Conservation (phyloP, 2,113 vertebrate species). For the Macroglossus sobrinus region DNA sequence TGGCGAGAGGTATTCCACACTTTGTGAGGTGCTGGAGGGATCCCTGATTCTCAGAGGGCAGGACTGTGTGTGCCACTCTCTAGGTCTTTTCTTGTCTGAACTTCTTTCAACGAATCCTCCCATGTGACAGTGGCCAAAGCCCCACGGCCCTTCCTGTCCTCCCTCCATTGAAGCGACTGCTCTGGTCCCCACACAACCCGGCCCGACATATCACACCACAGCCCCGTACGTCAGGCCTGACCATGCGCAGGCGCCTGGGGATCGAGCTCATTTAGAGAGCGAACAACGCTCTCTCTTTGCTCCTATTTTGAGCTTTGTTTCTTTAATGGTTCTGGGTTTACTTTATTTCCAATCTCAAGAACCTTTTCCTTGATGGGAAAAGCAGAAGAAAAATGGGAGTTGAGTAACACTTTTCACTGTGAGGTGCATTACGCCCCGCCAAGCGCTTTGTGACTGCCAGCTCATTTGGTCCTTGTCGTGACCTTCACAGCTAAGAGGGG, state of each 20-base stretch:
- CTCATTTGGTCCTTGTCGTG: not conserved
- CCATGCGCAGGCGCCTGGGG: not conserved
- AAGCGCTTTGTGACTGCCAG: not conserved
- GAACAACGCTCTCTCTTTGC: not conserved
- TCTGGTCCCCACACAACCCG: not conserved
- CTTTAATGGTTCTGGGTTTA: constrained; percentile 15
- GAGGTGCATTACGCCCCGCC: not conserved
- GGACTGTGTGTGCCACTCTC: not conserved
- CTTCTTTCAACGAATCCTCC: not conserved
- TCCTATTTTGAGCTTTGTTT: constrained; percentile 50
- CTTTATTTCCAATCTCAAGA: not conserved
- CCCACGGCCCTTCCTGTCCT: not conserved
- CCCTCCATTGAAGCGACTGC: not conserved
- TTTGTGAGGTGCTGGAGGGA: not conserved
- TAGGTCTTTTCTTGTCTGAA: not conserved
- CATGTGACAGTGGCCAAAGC: not conserved
- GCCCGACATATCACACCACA: not conserved
- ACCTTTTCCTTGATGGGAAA: constrained; percentile 47
- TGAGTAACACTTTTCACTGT: not conserved
- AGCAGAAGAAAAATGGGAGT: constrained; percentile 26
- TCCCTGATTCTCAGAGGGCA: not conserved
- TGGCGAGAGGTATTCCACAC: too few relatives aligned
- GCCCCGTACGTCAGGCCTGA: not conserved
- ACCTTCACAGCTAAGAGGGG: constrained; percentile 9
- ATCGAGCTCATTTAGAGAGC: constrained; percentile 24